Conservation (phyloP, 2,113 vertebrate species). For the Choloepus hoffmanni region DNA sequence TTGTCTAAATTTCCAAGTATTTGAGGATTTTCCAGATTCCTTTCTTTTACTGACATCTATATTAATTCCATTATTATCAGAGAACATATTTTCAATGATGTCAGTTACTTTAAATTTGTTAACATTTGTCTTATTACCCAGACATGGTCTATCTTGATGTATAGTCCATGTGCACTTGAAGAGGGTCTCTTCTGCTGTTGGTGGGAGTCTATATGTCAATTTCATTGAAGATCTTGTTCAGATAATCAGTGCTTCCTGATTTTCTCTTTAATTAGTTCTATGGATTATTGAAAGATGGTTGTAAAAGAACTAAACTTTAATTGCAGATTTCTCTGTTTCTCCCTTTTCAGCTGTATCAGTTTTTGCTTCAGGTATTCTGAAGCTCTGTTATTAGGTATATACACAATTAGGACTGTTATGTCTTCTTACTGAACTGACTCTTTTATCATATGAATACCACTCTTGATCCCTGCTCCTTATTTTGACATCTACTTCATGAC, state of each 20-base stretch:
- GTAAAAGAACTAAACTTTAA: neutral
- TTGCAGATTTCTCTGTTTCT: neutral
- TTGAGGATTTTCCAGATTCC: neutral
- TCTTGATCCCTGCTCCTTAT: neutral
- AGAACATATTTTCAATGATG: neutral
- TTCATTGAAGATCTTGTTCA: neutral
- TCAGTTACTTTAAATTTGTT: neutral
- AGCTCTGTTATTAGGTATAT: neutral
- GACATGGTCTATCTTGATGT: neutral
- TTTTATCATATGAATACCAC: neutral
- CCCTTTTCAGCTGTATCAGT: neutral
- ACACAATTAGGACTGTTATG: neutral
- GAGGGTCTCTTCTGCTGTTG: neutral
- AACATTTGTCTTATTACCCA: neutral
- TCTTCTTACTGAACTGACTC: neutral
- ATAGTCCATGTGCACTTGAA: neutral
- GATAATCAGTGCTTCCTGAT: neutral
- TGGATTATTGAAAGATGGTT: neutral
- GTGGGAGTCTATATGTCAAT: neutral
- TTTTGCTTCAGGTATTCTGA: neutral
- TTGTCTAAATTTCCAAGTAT: slow-evolving; percentile 27
- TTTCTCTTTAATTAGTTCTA: neutral
- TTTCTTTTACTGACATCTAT: neutral
- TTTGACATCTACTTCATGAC: neutral
- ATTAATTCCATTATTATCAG: neutral